Evolutionary conservation across 2,888 invertebrate species (phyloP).

Genomic region (Drosophila paranaensis): DNA sequence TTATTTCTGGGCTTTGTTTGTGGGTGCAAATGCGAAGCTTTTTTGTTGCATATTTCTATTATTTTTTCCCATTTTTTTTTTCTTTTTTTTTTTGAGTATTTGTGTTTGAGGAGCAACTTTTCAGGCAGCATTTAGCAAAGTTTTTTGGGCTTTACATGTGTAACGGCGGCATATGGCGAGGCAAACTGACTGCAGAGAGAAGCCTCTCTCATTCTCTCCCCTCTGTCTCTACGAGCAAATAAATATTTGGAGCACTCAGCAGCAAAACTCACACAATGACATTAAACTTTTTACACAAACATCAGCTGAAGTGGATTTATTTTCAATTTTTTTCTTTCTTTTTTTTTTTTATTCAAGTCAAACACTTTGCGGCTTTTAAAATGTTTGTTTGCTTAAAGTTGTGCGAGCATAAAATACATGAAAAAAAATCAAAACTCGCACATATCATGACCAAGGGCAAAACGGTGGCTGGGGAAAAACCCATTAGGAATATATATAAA

Average conservation of each 20-base stretch:
- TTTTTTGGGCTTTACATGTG: constrained; percentile 53
- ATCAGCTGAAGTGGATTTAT: constrained; percentile 15
- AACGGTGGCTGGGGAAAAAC: constrained; percentile 25
- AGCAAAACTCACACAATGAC: constrained; percentile 56
- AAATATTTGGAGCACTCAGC: constrained; percentile 56
- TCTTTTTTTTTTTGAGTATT: constrained; percentile 36
- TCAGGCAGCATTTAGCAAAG: constrained; percentile 60
- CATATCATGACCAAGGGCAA: constrained; percentile 47
- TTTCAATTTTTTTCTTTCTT: constrained; percentile 14
- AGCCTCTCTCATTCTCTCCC: neutral
- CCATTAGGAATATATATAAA: constrained; percentile 55
- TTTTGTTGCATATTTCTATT: constrained; percentile 46
- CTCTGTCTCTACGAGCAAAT: constrained; percentile 36
- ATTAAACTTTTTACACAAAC: constrained; percentile 46
- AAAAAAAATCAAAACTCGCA: constrained; percentile 24
- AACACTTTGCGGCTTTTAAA: constrained; percentile 56
- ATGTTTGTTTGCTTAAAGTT: constrained; percentile 63
- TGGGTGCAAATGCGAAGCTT: constrained; percentile 58
- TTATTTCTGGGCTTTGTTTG: constrained; percentile 51
- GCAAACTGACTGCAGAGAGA: constrained; percentile 13
- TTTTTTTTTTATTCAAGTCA: constrained; percentile 16
- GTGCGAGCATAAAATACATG: constrained; percentile 18
- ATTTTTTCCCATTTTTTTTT: constrained; percentile 7
- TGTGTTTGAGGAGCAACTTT: constrained; percentile 57
- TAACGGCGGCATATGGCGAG: constrained; percentile 45